Conservation (phyloP, 64 coral and sea anemone genomes). For the Dendrophyllia cribrosa region DNA sequence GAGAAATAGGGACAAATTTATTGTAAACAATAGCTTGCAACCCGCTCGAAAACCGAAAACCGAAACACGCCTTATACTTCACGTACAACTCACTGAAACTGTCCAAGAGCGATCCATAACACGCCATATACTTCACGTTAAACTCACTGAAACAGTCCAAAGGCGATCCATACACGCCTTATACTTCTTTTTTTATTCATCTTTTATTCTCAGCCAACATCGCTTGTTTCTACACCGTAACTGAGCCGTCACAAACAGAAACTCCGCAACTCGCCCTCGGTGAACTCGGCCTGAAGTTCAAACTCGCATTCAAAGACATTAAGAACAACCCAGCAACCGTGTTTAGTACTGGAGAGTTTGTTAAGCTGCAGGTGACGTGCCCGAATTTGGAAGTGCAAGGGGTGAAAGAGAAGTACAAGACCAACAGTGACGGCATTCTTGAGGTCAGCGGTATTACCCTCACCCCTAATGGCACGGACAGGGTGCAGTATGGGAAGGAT, state of each 20-base stretch:
- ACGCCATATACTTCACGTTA: too few relatives aligned
- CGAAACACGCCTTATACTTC: too few relatives aligned
- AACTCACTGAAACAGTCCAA: too few relatives aligned
- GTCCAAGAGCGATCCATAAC: too few relatives aligned
- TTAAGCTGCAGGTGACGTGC: slow-evolving; percentile 65
- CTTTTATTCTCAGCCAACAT: slow-evolving; percentile 51
- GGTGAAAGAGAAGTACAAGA: slow-evolving; percentile 65
- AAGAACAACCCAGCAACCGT: slow-evolving; percentile 65
- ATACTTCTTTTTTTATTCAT: background rate
- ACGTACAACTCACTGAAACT: too few relatives aligned
- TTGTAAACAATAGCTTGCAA: too few relatives aligned
- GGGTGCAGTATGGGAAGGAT: slow-evolving; percentile 48
- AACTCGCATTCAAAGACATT: slow-evolving; percentile 63
- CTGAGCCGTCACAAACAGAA: slow-evolving; percentile 70
- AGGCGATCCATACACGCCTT: background rate
- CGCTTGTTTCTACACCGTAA: slow-evolving; percentile 57
- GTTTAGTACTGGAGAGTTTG: slow-evolving; percentile 66
- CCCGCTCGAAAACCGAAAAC: too few relatives aligned
- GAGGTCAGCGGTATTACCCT: slow-evolving; percentile 80
- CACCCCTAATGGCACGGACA: slow-evolving; percentile 42
- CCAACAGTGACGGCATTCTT: slow-evolving; percentile 66
- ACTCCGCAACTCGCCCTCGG: slow-evolving; percentile 69
- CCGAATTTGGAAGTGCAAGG: slow-evolving; percentile 61
- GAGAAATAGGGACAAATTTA: too few relatives aligned
- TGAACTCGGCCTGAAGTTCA: slow-evolving; percentile 72